Evolutionary conservation across 2,797 vertebrate genomes (phyloP), one percentile per base, ranked within the genome.

Genomic region (Morelia viridis): DNA sequence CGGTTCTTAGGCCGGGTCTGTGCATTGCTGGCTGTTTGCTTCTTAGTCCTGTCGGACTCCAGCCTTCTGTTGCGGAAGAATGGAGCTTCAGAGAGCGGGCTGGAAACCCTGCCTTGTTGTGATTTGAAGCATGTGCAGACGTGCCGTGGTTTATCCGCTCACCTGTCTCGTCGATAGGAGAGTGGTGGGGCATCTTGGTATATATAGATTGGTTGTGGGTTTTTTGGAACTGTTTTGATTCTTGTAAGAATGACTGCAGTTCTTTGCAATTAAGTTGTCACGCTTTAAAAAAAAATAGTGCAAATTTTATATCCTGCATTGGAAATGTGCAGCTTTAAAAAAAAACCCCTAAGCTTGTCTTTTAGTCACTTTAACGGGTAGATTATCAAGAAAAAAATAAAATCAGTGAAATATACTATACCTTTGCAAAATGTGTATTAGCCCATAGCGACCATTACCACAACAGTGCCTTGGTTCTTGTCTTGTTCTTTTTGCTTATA

Each of bases 21-120:
- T 11, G 11, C 28, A n/a, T 11, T 9, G 11, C 88, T 91, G 85
- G 68, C 10, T 93, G 94, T 64, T 92, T 91, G 89, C 92, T 96
- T 95, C 95, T 95, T 95, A 95, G 96, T 95, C 95, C 95, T 96
- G 94, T 91, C 60, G 96, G 95, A 68, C 95, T 87, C 61, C 90
- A 95, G 95, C 94, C 93, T 95, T 94, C 94, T 94, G 89, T 94
- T 93, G 91, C 35, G 24, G 24, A 46, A 13, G 15, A 2, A 9
- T 2, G 15, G n/a, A 68, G 13, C 13, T 31, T 3, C 4, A 11
- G 26, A 53, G 15, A 3, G 0, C n/a, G 15, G 35, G 10, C 6
- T 4, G 41, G 87, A 53, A n/a, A 19, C 24, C 56, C 53, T 46
- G 13, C 24, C 1, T 46, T 17, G 7, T n/a, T 35, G 64, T 15